Conservation (phyloP, 2,797 vertebrate genomes). For the Typhlichthys subterraneus region DNA sequence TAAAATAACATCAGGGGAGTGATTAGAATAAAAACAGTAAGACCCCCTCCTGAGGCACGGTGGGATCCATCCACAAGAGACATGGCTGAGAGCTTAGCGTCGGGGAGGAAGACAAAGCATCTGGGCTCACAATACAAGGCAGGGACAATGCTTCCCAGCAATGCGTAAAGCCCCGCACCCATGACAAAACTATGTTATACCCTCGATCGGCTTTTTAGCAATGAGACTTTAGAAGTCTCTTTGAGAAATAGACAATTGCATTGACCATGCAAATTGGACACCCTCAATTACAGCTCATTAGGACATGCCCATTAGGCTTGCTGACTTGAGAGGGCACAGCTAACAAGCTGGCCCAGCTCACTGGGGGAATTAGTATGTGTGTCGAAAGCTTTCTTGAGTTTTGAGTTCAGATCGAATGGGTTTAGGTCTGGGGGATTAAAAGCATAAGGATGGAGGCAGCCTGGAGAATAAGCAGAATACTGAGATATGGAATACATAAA, state of each 20-base stretch:
- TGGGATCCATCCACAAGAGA: slow-evolving; percentile 23
- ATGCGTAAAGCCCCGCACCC: slow-evolving; percentile 5
- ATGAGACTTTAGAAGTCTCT: slow-evolving; percentile 54
- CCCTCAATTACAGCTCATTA: slow-evolving; percentile 77
- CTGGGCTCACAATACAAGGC: not conserved
- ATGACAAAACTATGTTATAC: slow-evolving; percentile 38
- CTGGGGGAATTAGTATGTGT: slow-evolving; percentile 50
- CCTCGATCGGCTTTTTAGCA: slow-evolving; percentile 57
- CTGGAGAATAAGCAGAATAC: slow-evolving; percentile 44
- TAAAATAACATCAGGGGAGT: slow-evolving; percentile 39
- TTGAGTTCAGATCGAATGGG: slow-evolving; percentile 59
- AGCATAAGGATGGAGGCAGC: slow-evolving; percentile 35
- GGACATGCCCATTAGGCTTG: slow-evolving; percentile 70
- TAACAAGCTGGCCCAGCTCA: slow-evolving; percentile 52
- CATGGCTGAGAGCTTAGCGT: slow-evolving; percentile 8
- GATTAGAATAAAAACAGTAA: not conserved
- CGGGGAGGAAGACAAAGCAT: slow-evolving; percentile 26
- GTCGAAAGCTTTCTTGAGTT: slow-evolving; percentile 56
- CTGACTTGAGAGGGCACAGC: slow-evolving; percentile 64
- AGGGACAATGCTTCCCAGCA: slow-evolving; percentile 26
- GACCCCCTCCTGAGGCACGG: not conserved
- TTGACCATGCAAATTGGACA: slow-evolving; percentile 64
- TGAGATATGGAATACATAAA: slow-evolving; percentile 35
- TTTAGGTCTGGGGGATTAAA: slow-evolving; percentile 36
- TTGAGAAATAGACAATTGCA: slow-evolving; percentile 58